Evolutionary conservation across 2,113 vertebrate genomes (phyloP).

Genomic region (Platysteira castanea): DNA sequence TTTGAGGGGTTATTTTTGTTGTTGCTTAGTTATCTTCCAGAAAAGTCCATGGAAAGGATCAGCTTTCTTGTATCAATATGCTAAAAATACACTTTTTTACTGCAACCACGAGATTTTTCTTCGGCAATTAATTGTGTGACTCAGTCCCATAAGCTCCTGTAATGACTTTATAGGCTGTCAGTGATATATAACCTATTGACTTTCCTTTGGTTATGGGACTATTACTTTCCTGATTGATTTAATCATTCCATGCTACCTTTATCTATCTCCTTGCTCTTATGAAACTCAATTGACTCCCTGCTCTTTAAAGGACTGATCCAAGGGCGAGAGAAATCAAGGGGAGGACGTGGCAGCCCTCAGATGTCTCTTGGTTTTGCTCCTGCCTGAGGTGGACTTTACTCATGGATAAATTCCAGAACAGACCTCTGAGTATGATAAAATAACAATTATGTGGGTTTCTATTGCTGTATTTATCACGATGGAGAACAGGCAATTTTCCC

Average conservation of each 20-base stretch:
- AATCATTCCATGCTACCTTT: conserved; percentile 15
- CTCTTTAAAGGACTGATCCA: not conserved
- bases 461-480: not conserved
- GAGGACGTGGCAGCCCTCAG: not conserved
- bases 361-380: not conserved
- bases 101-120: not conserved
- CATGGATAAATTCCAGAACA: not conserved
- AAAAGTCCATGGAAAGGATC: not conserved
- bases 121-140: not conserved
- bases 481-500: not conserved
- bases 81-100: not conserved
- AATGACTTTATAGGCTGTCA: conserved; percentile 23
- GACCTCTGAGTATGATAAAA: not conserved
- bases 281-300: not conserved
- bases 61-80: not conserved
- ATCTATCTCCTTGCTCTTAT: not conserved
- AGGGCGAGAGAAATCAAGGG: not conserved
- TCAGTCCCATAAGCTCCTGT: conserved; percentile 27
- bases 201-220: conserved; percentile 28
- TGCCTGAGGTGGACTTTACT: not conserved
- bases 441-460: not conserved
- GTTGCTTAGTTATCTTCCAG: conserved; percentile 19
- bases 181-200: conserved; percentile 29
- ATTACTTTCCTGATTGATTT: conserved; percentile 49
- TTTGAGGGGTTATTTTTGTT: not conserved